Conservation (phyloP, 2,113 vertebrate genomes). For the Passer montanus region DNA sequence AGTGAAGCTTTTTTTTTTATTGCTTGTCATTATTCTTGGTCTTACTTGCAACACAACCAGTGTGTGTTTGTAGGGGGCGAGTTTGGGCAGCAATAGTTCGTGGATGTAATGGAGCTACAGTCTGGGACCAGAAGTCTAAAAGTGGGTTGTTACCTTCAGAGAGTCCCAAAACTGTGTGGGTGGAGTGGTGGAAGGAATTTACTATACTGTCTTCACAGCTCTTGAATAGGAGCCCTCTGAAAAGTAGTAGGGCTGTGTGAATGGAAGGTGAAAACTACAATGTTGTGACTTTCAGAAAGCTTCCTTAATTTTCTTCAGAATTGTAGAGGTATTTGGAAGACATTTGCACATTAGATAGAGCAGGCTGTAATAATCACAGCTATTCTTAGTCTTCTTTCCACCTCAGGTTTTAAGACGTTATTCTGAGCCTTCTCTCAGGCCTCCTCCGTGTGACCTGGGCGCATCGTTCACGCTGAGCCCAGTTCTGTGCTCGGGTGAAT, state of each 20-base stretch:
- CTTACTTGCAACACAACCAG: background rate
- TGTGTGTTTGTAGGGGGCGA: background rate
- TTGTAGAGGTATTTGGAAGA: background rate
- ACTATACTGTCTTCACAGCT: background rate
- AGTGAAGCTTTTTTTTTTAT: background rate
- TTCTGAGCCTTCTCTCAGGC: background rate
- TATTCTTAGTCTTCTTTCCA: background rate
- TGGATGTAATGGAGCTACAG: background rate
- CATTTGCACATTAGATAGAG: background rate
- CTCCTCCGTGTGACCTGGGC: accelerated
- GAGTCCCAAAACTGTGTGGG: background rate
- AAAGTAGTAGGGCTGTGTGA: background rate
- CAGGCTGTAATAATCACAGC: background rate
- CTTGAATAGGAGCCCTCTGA: background rate
- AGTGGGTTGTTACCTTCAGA: background rate
- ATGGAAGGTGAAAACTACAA: background rate
- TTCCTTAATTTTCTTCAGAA: background rate
- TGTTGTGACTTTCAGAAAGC: background rate
- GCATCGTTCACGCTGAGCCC: background rate
- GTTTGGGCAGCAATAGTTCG: background rate
- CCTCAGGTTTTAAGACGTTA: background rate
- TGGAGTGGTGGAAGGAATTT: background rate
- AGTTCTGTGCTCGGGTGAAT: accelerated
- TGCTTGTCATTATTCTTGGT: background rate
- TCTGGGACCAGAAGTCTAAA: background rate